Percentiles rank a stretch among this genome's conserved stretches.
These are phyloP conservation scores for Hippopotamyrus pictus DNA, from an alignment of 2,797 vertebrate genomes.

Conservation along the genomic window DNA sequence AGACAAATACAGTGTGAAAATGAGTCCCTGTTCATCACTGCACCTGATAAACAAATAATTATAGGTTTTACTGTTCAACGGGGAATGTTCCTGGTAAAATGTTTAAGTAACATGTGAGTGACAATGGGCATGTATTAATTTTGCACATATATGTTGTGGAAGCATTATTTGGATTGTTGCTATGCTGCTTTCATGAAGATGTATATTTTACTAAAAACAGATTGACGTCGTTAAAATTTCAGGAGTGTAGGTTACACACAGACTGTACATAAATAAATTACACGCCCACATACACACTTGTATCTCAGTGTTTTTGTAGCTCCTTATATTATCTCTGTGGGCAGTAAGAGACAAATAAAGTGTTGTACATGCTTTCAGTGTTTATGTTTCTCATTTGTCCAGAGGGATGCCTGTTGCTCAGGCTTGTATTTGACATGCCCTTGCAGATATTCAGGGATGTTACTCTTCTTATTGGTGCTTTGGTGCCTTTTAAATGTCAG, in stretches of 20 bases:
- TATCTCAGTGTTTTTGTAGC: neutral
- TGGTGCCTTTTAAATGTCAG: neutral
- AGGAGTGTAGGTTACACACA: neutral
- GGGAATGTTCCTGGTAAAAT: neutral
- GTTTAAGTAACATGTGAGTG: neutral
- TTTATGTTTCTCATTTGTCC: neutral
- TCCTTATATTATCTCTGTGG: conserved; percentile 10
- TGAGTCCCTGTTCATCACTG: neutral
- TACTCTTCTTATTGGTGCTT: neutral
- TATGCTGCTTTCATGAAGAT: neutral
- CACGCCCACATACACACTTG: neutral
- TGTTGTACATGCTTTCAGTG: neutral
- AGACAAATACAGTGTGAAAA: neutral
- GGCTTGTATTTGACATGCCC: neutral
- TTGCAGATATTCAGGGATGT: neutral
- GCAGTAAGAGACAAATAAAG: neutral
- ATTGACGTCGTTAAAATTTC: neutral
- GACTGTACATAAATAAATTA: neutral
- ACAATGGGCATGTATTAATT: neutral
- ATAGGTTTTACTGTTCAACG: neutral
- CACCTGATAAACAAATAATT: neutral
- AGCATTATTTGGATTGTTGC: too few species aligned
- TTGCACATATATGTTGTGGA: neutral
- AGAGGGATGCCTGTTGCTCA: neutral
- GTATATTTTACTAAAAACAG: neutral